Conservation (phyloP, 2,888 invertebrate species). For the Idaea biselata region DNA sequence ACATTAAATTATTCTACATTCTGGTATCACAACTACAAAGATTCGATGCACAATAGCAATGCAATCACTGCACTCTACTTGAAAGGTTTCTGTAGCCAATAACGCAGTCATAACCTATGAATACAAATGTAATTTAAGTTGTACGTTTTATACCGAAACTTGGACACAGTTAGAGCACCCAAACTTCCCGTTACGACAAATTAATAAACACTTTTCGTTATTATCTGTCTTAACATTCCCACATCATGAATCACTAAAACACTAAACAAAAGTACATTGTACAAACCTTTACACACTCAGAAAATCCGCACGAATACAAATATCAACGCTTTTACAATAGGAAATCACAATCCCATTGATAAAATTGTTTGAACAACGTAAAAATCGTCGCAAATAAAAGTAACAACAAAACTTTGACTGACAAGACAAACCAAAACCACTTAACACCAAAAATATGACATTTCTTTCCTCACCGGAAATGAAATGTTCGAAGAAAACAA, state of each 20-base stretch:
- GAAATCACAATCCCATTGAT: conserved; percentile 56
- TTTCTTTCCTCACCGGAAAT: not conserved
- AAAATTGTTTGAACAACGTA: conserved; percentile 41
- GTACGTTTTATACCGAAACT: conserved; percentile 9
- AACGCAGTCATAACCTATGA: conserved; percentile 46
- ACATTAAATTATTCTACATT: not conserved
- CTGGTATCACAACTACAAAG: conserved; percentile 9
- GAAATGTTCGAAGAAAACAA: not conserved
- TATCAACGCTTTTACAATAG: conserved; percentile 31
- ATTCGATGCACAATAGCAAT: conserved; percentile 13
- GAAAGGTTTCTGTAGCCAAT: conserved; percentile 45
- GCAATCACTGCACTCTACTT: conserved; percentile 20
- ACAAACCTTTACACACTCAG: conserved; percentile 46
- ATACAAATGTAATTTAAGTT: conserved; percentile 28
- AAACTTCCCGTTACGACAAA: conserved; percentile 58
- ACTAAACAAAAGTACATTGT: conserved; percentile 46
- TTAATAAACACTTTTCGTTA: conserved; percentile 55
- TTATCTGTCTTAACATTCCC: conserved; percentile 62
- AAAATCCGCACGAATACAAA: conserved; percentile 33
- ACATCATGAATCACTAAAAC: conserved; percentile 69
- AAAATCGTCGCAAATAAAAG: conserved; percentile 53
- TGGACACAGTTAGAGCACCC: conserved; percentile 27
- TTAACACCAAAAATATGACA: conserved; percentile 37
- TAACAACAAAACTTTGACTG: conserved; percentile 77
- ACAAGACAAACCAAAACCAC: conserved; percentile 39